These are phyloP conservation scores for Drosophila nigromelanica DNA, from an alignment of 1,140 invertebrate genomes.

Conservation along the genomic window DNA sequence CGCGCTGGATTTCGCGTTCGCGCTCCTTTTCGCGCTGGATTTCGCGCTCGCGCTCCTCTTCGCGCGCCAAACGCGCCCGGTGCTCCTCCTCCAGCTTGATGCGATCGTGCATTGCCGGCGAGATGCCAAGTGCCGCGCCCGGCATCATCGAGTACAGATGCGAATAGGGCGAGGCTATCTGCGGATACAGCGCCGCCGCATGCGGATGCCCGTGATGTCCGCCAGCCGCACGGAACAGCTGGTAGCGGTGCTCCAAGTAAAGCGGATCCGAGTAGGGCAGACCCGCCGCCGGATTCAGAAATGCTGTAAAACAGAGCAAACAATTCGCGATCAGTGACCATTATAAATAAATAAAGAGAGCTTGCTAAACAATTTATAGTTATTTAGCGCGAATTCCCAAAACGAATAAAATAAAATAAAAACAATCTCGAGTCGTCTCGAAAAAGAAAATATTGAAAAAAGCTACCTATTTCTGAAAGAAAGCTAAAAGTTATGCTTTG, in stretches of 20 bases:
- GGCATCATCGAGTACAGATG: constrained; percentile 86
- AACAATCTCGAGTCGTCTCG: too few relatives aligned
- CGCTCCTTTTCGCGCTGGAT: constrained; percentile 85
- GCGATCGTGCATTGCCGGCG: constrained; percentile 86
- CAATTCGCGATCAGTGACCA: too few relatives aligned
- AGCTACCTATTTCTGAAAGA: too few relatives aligned
- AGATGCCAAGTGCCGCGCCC: constrained; percentile 84
- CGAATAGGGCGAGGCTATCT: constrained; percentile 86
- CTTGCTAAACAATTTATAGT: too few relatives aligned
- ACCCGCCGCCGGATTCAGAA: constrained; percentile 84
- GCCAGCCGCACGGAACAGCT: constrained; percentile 86
- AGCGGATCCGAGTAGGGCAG: constrained; percentile 87
- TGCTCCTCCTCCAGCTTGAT: constrained; percentile 88
- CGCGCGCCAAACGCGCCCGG: constrained; percentile 85
- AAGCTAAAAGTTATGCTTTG: too few relatives aligned
- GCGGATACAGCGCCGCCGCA: constrained; percentile 83
- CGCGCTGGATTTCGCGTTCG: constrained; percentile 80
- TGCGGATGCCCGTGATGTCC: constrained; percentile 82
- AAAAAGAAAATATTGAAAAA: too few relatives aligned
- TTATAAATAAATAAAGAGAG: too few relatives aligned
- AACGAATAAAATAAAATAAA: too few relatives aligned
- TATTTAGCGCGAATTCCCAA: too few relatives aligned
- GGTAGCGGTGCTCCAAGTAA: constrained; percentile 89
- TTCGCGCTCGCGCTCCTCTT: constrained; percentile 86
- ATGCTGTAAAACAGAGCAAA: constrained; percentile 39